These are phyloP conservation scores for Cepphus grylle DNA, from an alignment of 2,113 vertebrate species.

Conservation along the genomic window DNA sequence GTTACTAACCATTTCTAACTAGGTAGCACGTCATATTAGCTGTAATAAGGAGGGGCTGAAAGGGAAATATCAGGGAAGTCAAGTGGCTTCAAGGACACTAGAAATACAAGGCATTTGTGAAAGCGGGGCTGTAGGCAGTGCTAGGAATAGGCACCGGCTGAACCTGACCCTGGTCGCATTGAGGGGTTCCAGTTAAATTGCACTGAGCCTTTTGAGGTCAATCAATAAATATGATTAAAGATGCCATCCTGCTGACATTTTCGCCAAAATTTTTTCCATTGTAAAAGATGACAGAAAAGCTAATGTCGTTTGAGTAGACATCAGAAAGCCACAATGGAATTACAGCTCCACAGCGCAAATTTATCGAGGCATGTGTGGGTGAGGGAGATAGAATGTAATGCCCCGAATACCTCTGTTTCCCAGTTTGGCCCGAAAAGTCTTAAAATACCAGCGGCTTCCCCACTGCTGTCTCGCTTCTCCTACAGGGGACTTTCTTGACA, in stretches of 20 bases:
- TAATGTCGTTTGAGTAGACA: conserved; percentile 47
- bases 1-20: not conserved
- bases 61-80: not conserved
- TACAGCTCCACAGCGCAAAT: not conserved
- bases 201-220: not conserved
- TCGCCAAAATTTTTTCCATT: conserved; percentile 10
- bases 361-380: not conserved
- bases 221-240: conserved; percentile 49
- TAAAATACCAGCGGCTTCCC: not conserved
- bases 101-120: not conserved
- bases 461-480: not conserved
- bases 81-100: not conserved
- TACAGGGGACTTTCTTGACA: not conserved
- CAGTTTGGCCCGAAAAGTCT: accelerated
- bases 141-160: not conserved
- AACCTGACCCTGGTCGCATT: not conserved
- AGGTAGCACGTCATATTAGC: not conserved
- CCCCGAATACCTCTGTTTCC: not conserved
- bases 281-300: conserved; percentile 40
- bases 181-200: conserved; percentile 15
- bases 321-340: conserved; percentile 53
- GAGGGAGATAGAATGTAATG: not conserved
- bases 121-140: not conserved
- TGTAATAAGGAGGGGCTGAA: not conserved
- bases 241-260: conserved; percentile 52